A percentile compares a stretch with the other conserved stretches of the same genome.
phyloP scores from a whole-genome alignment of 2,113 vertebrate genomes.

The Phocoena phocoena region DNA sequence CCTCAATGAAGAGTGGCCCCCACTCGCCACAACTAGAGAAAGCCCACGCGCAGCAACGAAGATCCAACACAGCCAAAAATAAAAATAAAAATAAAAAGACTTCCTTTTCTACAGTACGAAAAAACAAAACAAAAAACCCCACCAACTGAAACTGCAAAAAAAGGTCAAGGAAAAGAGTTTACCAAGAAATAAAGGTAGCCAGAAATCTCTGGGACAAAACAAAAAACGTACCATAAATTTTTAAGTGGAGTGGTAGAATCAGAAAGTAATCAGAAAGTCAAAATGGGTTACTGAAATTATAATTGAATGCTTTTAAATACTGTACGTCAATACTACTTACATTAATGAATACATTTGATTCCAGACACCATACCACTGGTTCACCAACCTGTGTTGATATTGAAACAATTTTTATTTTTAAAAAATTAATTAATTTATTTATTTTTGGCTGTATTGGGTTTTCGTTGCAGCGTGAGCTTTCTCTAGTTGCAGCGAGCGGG shows the following conservation, averaged over 20 bases:
- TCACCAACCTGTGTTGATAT: background rate
- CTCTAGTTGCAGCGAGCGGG: too few species aligned
- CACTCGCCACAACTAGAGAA: too few species aligned
- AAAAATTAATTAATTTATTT: rapidly evolving
- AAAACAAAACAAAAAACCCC: background rate
- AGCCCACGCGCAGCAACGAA: too few species aligned
- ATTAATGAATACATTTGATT: background rate
- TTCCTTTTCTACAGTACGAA: background rate
- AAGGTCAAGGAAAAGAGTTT: background rate
- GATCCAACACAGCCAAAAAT: background rate
- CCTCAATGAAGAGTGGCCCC: too few species aligned
- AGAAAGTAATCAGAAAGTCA: background rate
- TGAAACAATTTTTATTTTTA: background rate
- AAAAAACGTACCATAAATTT: background rate
- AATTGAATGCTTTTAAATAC: background rate
- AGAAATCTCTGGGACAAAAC: background rate
- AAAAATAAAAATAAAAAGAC: background rate
- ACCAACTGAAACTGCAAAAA: background rate
- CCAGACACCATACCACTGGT: background rate
- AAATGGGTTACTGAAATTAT: background rate
- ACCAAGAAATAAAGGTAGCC: background rate
- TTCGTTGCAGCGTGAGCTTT: too few species aligned
- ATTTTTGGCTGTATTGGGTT: too few species aligned
- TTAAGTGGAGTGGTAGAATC: background rate
- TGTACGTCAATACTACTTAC: background rate